phyloP scores from a whole-genome alignment of 2,113 vertebrate genomes.

The Sylvilagus bachmani region DNA sequence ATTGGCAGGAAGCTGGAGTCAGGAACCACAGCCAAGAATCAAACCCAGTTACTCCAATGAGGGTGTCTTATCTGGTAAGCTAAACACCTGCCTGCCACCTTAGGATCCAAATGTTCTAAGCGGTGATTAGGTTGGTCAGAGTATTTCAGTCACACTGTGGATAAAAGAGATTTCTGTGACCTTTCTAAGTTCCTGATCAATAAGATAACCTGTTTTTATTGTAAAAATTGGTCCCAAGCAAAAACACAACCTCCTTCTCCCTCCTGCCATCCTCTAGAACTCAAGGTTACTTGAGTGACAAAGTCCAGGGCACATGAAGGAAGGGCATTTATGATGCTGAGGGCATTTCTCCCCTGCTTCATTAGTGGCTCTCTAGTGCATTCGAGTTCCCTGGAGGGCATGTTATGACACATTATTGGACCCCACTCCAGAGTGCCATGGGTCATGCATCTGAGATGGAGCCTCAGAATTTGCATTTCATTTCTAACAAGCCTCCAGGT shows the following conservation, averaged over 20 bases:
- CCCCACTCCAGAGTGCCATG: background rate
- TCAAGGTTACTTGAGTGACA: background rate
- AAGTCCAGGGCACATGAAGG: background rate
- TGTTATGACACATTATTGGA: background rate
- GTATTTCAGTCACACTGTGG: background rate
- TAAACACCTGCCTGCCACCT: no score
- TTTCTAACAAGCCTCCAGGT: background rate
- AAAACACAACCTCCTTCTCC: background rate
- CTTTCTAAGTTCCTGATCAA: background rate
- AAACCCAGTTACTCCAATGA: no score
- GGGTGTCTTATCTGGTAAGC: no score
- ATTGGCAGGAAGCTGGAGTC: no score
- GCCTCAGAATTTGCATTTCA: background rate
- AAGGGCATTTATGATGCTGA: background rate
- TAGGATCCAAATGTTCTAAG: background rate
- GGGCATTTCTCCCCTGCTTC: background rate
- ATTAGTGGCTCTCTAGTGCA: background rate
- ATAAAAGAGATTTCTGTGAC: background rate
- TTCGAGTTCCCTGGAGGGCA: background rate
- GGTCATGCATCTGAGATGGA: background rate
- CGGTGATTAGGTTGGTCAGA: background rate
- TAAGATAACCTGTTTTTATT: background rate
- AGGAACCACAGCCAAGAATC: no score
- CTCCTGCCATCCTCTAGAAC: background rate
- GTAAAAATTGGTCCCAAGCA: background rate